Evolutionary conservation across 2,113 vertebrate species (phyloP), one percentile per base, ranked within the genome.

Genomic region (Hemichromis elongatus): DNA sequence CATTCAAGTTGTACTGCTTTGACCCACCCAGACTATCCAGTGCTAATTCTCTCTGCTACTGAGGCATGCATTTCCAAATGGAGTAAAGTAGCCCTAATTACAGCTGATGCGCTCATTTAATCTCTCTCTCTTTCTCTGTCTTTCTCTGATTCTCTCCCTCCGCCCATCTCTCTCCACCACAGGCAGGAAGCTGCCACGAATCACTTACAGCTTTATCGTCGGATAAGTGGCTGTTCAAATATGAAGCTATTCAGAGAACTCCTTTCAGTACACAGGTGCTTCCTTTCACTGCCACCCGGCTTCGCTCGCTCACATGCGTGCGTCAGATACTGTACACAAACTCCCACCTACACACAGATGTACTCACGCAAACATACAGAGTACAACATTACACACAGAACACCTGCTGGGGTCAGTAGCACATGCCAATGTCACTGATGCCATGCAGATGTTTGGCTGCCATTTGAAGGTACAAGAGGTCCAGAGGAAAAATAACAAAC

Each of bases 201-300:
- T 92, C 89, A 91, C 87, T 93, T 92, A 87, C 89, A 91, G 90
- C 92, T 89, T 90, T 82, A 94, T 92, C 82, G 26, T 53, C 5
- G 37, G 81, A 89, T 90, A 93, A 95, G 92, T 93, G 92, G 87
- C 88, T 90, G 87, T 90, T 92, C 88, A 89, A 92, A 93, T 89
- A 93, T 90, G 90, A 73, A 92, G 91, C 90, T 89, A 91, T 94
- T 93, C 88, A 89, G 79, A 90, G 85, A 90, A 89, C 40, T 92
- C 85, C 88, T 86, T 93, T 93, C 88, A 90, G 87, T 87, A 37
- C 86, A 83, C 94, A 94, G 93, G 93, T 94, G 93, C 87, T 90
- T 81, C 85, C 91, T 95, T 94, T 92, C 92, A 90, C 81, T 68
- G 7, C 56, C 84, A 57, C 19, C 84, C 80, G 5, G 77, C 24